Conservation (phyloP, 2,888 invertebrate genomes). For the Sussaba pulchella region DNA sequence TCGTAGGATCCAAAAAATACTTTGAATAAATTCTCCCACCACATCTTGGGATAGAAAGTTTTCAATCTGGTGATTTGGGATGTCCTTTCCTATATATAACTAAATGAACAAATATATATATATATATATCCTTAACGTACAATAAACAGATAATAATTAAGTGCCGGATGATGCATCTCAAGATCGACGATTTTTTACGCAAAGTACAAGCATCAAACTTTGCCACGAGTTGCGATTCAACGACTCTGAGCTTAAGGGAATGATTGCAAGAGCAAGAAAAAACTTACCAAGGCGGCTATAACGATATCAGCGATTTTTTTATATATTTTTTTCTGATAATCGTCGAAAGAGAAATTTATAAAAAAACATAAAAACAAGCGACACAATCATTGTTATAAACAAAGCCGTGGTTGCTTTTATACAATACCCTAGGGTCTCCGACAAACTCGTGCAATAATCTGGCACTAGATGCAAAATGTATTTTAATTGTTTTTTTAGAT, state of each 20-base stretch:
- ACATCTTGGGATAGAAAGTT: too few relatives aligned
- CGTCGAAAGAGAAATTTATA: constrained; percentile 23
- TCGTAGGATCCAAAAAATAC: too few relatives aligned
- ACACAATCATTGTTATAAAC: constrained; percentile 30
- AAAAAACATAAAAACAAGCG: too few relatives aligned
- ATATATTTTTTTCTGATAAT: not conserved
- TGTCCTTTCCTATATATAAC: too few relatives aligned
- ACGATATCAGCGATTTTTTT: constrained; percentile 32
- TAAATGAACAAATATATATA: too few relatives aligned
- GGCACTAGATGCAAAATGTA: constrained; percentile 51
- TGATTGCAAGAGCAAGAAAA: constrained; percentile 1
- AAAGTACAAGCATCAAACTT: constrained; percentile 46
- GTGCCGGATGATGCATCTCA: constrained; percentile 61
- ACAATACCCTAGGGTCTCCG: constrained; percentile 12
- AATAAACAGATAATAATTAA: constrained; percentile 59
- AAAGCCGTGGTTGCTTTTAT: constrained; percentile 6
- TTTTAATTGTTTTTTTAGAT: constrained; percentile 35
- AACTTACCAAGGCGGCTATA: constrained; percentile 20
- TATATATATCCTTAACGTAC: constrained; percentile 22
- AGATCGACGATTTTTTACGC: constrained; percentile 51
- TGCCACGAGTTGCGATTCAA: constrained; percentile 35
- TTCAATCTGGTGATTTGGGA: too few relatives aligned
- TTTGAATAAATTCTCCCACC: too few relatives aligned
- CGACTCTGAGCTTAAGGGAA: constrained; percentile 35
- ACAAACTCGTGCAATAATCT: constrained; percentile 63